A percentile compares a stretch with the other conserved stretches of the same genome.
phyloP scores from a whole-genome alignment of 2,888 invertebrate species.

The Ctenicera cuprea region DNA sequence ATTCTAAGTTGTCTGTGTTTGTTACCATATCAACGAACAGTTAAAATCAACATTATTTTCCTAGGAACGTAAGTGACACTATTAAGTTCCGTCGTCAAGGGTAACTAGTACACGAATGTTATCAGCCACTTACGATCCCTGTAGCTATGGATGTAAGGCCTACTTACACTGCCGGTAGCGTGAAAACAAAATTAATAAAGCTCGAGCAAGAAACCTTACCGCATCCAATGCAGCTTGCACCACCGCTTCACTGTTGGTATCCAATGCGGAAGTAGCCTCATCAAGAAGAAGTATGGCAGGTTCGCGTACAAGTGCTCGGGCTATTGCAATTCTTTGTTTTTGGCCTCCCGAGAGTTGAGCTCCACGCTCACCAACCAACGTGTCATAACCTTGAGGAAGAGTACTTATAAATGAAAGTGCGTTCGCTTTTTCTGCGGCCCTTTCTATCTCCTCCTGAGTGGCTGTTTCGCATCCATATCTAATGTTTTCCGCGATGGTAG shows the following conservation, averaged over 20 bases:
- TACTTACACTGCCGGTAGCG: no score
- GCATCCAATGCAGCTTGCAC: slow-evolving; percentile 88
- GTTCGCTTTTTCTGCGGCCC: slow-evolving; percentile 84
- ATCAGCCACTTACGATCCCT: no score
- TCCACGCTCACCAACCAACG: slow-evolving; percentile 89
- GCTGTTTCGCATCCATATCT: slow-evolving; percentile 81
- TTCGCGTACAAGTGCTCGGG: slow-evolving; percentile 88
- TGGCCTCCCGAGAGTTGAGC: slow-evolving; percentile 91
- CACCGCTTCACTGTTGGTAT: slow-evolving; percentile 89
- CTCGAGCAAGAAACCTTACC: slow-evolving; percentile 69
- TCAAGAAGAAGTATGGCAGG: slow-evolving; percentile 87
- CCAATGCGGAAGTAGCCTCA: slow-evolving; percentile 93
- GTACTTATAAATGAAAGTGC: slow-evolving; percentile 86
- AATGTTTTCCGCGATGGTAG: slow-evolving; percentile 91
- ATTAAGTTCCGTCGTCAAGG: no score
- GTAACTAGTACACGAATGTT: no score
- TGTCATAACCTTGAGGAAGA: slow-evolving; percentile 87
- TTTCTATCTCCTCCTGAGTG: slow-evolving; percentile 80
- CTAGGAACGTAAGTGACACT: no score
- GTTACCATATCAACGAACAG: no score
- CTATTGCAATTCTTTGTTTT: slow-evolving; percentile 93
- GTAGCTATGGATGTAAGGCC: no score
- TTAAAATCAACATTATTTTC: no score
- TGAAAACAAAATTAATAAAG: background rate
- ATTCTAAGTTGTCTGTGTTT: no score